A percentile compares a stretch with the other conserved stretches of the same genome.
Evolutionary conservation across 2,113 vertebrate genomes (phyloP).

Genomic region (Noturus placidus): DNA sequence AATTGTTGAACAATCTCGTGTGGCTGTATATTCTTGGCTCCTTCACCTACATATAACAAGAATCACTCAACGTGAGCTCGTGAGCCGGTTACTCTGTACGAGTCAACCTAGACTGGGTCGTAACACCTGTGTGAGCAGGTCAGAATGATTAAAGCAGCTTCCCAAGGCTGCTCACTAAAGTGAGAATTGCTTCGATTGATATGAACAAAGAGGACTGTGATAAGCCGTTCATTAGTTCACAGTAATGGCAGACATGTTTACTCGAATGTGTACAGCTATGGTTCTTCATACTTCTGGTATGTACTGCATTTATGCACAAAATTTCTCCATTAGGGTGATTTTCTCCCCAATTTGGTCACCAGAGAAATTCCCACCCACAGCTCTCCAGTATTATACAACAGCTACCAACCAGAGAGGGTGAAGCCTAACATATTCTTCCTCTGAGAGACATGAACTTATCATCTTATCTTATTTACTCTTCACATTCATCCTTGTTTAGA

Average conservation of each 20-base stretch:
- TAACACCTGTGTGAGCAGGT: slow-evolving; percentile 1
- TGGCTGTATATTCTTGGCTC: no score
- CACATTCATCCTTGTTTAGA: no score
- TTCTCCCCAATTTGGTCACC: no score
- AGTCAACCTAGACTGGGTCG: no score
- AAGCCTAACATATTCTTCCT: background rate
- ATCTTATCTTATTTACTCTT: background rate
- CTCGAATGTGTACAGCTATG: background rate
- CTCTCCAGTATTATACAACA: background rate
- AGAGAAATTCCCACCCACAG: background rate
- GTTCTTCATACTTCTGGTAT: background rate
- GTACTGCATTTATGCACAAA: background rate
- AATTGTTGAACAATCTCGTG: no score
- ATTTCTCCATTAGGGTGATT: background rate
- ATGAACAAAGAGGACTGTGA: slow-evolving; percentile 23
- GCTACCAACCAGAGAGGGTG: background rate
- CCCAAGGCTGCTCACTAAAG: slow-evolving; percentile 33
- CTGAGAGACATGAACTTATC: background rate
- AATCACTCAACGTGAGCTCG: no score
- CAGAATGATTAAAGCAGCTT: slow-evolving; percentile 5
- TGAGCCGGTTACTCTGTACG: no score
- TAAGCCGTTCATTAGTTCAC: slow-evolving; percentile 48
- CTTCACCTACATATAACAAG: no score
- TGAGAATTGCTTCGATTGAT: slow-evolving; percentile 45
- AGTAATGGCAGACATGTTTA: slow-evolving; percentile 42